Percentiles rank a stretch among this genome's conserved stretches.
These are phyloP conservation scores for Panzeria rudis DNA, from an alignment of 2,888 invertebrate genomes.

Conservation along the genomic window DNA sequence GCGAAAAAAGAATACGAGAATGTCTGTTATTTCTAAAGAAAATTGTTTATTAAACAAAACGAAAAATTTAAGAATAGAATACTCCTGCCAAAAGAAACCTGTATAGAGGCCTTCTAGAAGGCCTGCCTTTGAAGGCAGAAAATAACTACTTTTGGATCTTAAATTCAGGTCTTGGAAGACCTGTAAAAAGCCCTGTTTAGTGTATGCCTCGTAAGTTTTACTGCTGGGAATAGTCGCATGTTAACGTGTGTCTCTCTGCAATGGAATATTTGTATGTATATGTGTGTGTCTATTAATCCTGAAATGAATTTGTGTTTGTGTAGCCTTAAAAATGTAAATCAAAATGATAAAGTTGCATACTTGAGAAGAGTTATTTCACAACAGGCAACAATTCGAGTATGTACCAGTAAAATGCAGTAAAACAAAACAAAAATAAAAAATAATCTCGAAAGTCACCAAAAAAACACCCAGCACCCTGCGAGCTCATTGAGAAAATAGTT, in stretches of 20 bases:
- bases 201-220: too few relatives aligned
- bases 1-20: too few relatives aligned
- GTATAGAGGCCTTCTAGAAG: too few relatives aligned
- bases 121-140: too few relatives aligned
- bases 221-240: neutral
- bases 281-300: neutral
- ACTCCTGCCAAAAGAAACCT: too few relatives aligned
- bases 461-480: neutral
- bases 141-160: too few relatives aligned
- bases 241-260: too few relatives aligned
- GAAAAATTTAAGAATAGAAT: too few relatives aligned
- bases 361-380: slow-evolving; percentile 80
- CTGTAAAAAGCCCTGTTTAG: too few relatives aligned
- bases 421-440: slow-evolving; percentile 44
- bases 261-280: neutral
- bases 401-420: slow-evolving; percentile 61
- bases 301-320: neutral
- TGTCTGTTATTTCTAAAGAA: too few relatives aligned
- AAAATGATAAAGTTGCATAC: slow-evolving; percentile 83
- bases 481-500: slow-evolving; percentile 13
- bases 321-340: slow-evolving; percentile 78
- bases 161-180: too few relatives aligned
- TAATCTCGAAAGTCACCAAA: slow-evolving; percentile 73
- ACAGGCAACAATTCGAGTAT: slow-evolving; percentile 59
- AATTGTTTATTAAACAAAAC: too few relatives aligned